Base-by-base conservation (phyloP, 2,888 invertebrate genomes). In the Serrognathus titanus region DNA sequence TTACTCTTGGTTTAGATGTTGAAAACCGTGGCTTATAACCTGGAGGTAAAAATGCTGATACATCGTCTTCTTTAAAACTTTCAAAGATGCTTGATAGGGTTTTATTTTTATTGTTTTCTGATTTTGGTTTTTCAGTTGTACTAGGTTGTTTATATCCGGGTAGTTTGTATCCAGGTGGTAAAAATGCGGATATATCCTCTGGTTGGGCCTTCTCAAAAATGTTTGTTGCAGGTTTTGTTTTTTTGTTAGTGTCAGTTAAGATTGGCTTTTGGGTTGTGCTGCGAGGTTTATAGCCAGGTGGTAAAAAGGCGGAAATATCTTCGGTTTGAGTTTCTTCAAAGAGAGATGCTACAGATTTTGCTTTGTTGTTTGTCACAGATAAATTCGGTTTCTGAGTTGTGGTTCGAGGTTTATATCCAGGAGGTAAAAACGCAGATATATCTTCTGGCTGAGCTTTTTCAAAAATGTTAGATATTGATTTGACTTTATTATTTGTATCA, bases 131-230 rank as follows among this genome's bases (percentile, higher is more conserved):
- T 37, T 63, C 61, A 3, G 69, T 66, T 54, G 77, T 78, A 11
- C 78, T 70, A 53, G 37, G 41, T 16, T 4, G 52, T 56, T 84
- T 85, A 64, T 68, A 78, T 6, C 16, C 16, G 16, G 16, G 16
- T 16, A 16, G 3, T 16, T 84, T 85, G 64, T 68, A 78, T 5
- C 76, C 78, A 35, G 78, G 75, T 4, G 79, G 79, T 35, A 81
- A 66, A 1, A 81, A 74, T 46, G 75, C 70, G 12, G 71, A 71
- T 24, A 77, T 62, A 66, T 74, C 72, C 54, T 71, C 69, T n/a
- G 70, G 69, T 59, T 71, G 69, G 3, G 81, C 73, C 72, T 82
- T 78, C 16, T 63, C 53, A 13, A 63, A 55, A 10, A 63, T 36
- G 7, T 63, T 63, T 59, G 66, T 57, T 53, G 50, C 61, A 5